Conservation (phyloP, 2,888 invertebrate species). For the Orchesella flavescens region DNA sequence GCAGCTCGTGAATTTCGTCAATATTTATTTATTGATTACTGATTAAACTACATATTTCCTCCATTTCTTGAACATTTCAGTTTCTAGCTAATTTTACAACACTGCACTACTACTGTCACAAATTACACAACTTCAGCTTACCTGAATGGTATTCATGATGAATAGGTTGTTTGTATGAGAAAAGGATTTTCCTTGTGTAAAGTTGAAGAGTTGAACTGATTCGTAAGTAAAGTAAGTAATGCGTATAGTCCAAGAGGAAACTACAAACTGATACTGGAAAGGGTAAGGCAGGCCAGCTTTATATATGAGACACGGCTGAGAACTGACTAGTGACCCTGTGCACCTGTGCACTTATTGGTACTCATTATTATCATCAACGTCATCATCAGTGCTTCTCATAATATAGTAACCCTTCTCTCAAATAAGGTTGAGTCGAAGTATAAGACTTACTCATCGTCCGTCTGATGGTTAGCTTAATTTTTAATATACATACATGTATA, state of each 20-base stretch:
- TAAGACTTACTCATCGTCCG: no score
- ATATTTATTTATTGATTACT: background rate
- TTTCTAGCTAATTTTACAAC: background rate
- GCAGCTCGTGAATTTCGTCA: no score
- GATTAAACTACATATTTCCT: background rate
- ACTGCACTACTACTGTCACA: no score
- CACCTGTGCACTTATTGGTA: slow-evolving; percentile 62
- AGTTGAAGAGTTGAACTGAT: background rate
- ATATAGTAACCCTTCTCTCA: no score
- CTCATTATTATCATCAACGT: slow-evolving; percentile 54
- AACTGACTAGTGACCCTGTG: slow-evolving; percentile 54
- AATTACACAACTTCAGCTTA: slow-evolving; percentile 11
- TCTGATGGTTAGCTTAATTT: no score
- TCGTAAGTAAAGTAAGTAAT: background rate
- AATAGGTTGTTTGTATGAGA: background rate
- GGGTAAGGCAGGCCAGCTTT: slow-evolving; percentile 27
- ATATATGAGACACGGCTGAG: slow-evolving; percentile 52
- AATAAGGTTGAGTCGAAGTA: no score
- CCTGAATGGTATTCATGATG: slow-evolving; percentile 52
- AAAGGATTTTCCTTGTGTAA: slow-evolving; percentile 6
- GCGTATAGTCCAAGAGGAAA: slow-evolving; percentile 38
- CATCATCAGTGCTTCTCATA: slow-evolving; percentile 22
- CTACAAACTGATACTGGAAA: slow-evolving; percentile 54
- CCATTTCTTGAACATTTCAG: background rate
- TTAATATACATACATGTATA: no score